Evolutionary conservation across 1,140 invertebrate species (phyloP), one percentile per base, ranked within the genome.

Genomic region (Dendrolimus punctatus): DNA sequence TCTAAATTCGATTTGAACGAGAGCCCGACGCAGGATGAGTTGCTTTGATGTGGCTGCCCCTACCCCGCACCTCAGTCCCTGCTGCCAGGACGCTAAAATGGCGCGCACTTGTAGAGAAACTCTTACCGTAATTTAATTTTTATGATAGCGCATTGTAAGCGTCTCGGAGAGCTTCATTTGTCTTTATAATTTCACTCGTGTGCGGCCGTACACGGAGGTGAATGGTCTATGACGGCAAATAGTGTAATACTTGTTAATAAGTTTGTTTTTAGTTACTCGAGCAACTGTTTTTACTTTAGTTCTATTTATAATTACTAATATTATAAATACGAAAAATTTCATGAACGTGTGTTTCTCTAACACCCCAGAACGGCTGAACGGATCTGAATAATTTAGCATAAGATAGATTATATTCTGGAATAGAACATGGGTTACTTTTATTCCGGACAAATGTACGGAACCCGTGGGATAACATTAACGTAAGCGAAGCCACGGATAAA

Each of bases 61-160:
- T 59, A 64, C 55, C 61, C 60, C 65, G 60, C 60, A 46, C 46
- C 58, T 51, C 62, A 46, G 56, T 52, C 62, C 63, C 43, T 61
- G n/a, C 23, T 42, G 41, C 41, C 40, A 39, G 36, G 64, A 70
- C 60, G 57, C 69, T 73, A 61, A 76, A 83, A 81, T 78, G 79
- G 74, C 70, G 80, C 72, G 73, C 82, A 83, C 79, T 84, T 80
- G 76, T 72, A 78, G 60, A 71, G 76, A 74, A 81, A 76, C 76
- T 84, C 73, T 76, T 74, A 78, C 70, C 68, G 76, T 83, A 85
- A 86, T 84, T 86, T 83, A 84, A 84, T 84, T 86, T 86, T 84
- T 86, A 83, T 84, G 80, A 86, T 86, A 84, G 76, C 77, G 79
- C 79, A 83, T 79, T 84, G 80, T 84, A 76, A 83, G 74, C 76